phyloP scores from a whole-genome alignment of 35 echinoderm and acorn worm genomes.

The Heliocidaris erythrogramma region DNA sequence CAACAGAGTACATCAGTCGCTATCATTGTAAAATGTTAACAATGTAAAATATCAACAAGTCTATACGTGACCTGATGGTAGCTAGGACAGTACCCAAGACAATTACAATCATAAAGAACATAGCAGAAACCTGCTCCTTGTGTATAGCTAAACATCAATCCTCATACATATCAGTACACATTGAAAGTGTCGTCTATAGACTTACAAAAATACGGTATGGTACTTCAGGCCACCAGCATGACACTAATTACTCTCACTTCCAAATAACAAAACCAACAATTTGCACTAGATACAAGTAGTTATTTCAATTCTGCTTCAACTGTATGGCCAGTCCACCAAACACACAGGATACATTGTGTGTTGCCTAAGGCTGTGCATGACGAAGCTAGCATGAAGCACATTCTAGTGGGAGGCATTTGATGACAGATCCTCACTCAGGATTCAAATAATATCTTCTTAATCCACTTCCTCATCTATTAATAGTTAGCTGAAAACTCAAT shows the following conservation, averaged over 20 bases:
- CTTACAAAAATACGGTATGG: neutral
- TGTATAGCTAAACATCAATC: neutral
- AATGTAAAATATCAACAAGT: neutral
- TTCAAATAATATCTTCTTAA: neutral
- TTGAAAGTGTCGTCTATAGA: neutral
- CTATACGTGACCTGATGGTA: neutral
- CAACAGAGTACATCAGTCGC: no score
- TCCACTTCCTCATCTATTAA: constrained; percentile 11
- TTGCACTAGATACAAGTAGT: neutral
- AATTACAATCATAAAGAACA: neutral
- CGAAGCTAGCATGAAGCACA: neutral
- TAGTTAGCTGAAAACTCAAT: neutral
- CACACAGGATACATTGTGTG: neutral
- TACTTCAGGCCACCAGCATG: neutral
- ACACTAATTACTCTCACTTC: neutral
- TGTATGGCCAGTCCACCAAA: neutral
- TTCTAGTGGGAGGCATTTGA: neutral
- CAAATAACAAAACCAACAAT: neutral
- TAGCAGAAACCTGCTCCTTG: neutral
- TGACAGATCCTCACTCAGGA: neutral
- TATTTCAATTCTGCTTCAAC: neutral
- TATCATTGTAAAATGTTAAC: neutral
- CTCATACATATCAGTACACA: neutral
- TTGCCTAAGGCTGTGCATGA: neutral
- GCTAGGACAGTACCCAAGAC: neutral